Evolutionary conservation across 2,797 vertebrate species (phyloP), one percentile per base, ranked within the genome.

Genomic region (Liasis olivaceus): DNA sequence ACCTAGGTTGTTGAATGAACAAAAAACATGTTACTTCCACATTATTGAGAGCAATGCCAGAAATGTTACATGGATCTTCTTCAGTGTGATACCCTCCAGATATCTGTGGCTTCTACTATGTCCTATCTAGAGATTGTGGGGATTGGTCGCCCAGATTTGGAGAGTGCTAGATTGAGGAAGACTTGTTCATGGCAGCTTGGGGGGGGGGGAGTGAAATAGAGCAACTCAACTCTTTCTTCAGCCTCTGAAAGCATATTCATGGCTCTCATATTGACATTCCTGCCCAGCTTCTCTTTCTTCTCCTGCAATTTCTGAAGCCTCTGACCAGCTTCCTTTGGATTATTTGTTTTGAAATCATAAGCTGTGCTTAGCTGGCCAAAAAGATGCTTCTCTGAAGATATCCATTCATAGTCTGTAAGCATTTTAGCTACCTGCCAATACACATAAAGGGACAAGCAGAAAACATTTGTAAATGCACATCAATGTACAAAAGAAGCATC

Each of bases 331-430:
- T 99, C 99, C 62, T 98, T 97, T 1, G 98, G 99, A 95, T 97
- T 97, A 94, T 98, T 98, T 51, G 94, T 96, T 98, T 99, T 98
- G 93, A 99, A 99, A 97, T 99, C 99, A 56, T 99, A 99, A 0
- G 97, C 97, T 0, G 98, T 98, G 97, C 99, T 98, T 56, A 98
- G 98, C 96, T 98, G 98, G 88, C 99, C 99, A 87, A 99, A 99
- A 85, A 98, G 97, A 72, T 97, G 95, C 17, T 98, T 99, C 94
- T 99, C 99, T 13, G 98, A 95, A 14, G 96, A 96, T 97, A 99
- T 99, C 99, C 99, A 99, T 91, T 98, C 97, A 26, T 99, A 95
- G 60, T 99, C 98, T 89, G 98, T 96, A 95, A 99, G 96, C 98
- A 99, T 99, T 90, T 97, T 98, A 63, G 97, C 95, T 64, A 99